Evolutionary conservation across 1,140 invertebrate genomes (phyloP).

Genomic region (Philotrypesis tridentata): DNA sequence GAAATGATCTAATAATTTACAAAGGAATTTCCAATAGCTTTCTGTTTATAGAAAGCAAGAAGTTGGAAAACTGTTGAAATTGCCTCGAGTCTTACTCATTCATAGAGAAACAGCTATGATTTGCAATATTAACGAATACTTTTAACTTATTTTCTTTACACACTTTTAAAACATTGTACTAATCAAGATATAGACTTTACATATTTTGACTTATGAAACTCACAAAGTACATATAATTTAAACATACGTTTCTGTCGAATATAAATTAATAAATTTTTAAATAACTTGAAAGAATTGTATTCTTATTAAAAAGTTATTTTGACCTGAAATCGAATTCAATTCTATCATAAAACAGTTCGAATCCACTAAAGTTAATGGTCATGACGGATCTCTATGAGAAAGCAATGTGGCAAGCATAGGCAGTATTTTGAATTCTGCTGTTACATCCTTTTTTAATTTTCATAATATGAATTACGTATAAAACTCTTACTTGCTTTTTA

Average conservation of each 20-base stretch:
- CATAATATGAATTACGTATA: constrained; percentile 32
- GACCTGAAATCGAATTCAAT: constrained; percentile 40
- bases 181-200: neutral
- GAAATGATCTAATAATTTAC: constrained; percentile 42
- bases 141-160: neutral
- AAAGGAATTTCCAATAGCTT: constrained; percentile 12
- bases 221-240: constrained; percentile 22
- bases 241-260: constrained; percentile 24
- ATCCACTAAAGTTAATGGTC: neutral
- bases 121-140: neutral
- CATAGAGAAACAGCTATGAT: constrained; percentile 40
- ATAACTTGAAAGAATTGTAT: constrained; percentile 17
- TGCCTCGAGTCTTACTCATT: constrained; percentile 34
- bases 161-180: neutral
- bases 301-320: constrained; percentile 10
- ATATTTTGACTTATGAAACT: constrained; percentile 13
- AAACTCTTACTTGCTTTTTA: constrained; percentile 46
- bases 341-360: constrained; percentile 21
- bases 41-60: constrained; percentile 15
- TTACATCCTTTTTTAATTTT: constrained; percentile 8
- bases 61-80: constrained; percentile 24
- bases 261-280: constrained; percentile 21
- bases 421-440: constrained; percentile 20
- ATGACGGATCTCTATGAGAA: constrained; percentile 34
- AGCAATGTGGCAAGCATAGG: constrained; percentile 41